Conservation (phyloP, 2,797 vertebrate species). For the Otus scops region DNA sequence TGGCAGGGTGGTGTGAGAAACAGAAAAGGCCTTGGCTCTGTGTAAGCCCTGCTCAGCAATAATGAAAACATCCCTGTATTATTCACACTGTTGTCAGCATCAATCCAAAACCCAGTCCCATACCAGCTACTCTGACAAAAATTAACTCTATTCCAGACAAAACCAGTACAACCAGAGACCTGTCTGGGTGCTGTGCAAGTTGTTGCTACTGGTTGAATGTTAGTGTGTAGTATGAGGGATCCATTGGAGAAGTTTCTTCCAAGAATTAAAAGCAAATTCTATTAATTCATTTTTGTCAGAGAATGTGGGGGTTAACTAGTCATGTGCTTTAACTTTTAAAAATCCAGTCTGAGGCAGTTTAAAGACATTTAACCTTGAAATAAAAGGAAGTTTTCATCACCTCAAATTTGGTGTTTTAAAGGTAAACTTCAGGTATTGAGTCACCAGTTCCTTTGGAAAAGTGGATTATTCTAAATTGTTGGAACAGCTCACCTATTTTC, state of each 20-base stretch:
- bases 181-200: neutral
- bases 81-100: too few relatives aligned
- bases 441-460: neutral
- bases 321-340: neutral
- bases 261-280: neutral
- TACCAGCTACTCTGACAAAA: too few relatives aligned
- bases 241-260: neutral
- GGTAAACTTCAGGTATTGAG: neutral
- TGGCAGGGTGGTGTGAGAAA: too few relatives aligned
- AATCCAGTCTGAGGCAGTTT: neutral
- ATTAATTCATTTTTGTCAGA: neutral
- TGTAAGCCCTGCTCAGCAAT: too few relatives aligned
- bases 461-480: neutral
- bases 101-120: too few relatives aligned
- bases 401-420: neutral
- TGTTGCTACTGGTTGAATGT: neutral
- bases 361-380: neutral
- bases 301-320: neutral
- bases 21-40: too few relatives aligned
- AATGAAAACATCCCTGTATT: too few relatives aligned
- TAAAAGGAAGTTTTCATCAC: neutral
- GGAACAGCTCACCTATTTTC: neutral
- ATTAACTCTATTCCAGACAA: too few relatives aligned
- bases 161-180: neutral
- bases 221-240: neutral